phyloP scores from a whole-genome alignment of 2,113 vertebrate genomes.

The Xiphophorus hellerii region DNA sequence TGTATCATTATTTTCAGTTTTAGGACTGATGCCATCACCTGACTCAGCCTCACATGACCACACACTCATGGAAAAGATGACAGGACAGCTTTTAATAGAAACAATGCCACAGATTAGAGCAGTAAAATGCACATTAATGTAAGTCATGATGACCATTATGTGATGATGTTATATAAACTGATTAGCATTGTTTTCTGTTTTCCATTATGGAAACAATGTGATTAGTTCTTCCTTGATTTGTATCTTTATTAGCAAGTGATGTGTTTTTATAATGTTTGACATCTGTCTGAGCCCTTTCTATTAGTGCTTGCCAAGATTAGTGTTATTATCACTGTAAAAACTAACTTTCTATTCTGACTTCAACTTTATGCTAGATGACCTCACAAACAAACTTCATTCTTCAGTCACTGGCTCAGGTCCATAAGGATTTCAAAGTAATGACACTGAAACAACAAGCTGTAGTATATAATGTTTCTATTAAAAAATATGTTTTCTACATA shows the following conservation, averaged over 20 bases:
- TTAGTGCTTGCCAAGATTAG: not conserved
- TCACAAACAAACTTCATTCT: not conserved
- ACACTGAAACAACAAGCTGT: too few relatives aligned
- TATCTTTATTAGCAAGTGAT: not conserved
- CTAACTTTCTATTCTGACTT: not conserved
- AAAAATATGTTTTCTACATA: too few relatives aligned
- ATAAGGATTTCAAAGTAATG: too few relatives aligned
- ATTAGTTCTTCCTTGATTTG: not conserved
- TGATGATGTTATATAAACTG: not conserved
- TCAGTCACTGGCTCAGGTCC: not conserved
- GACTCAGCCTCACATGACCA: slow-evolving; percentile 37
- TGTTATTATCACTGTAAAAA: not conserved
- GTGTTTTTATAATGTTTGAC: not conserved
- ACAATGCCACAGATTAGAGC: not conserved
- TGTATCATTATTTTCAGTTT: slow-evolving; percentile 17
- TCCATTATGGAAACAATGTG: slow-evolving; percentile 36
- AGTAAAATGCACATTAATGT: not conserved
- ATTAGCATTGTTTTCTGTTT: not conserved
- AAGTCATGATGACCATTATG: slow-evolving; percentile 19
- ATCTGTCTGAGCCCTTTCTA: not conserved
- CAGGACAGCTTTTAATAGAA: slow-evolving; percentile 22
- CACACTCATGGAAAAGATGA: slow-evolving; percentile 55
- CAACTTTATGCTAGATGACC: too few relatives aligned
- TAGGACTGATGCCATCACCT: slow-evolving; percentile 29
- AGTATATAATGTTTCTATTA: too few relatives aligned